Conservation (phyloP, 2,797 vertebrate species). For the Heliangelus exortis region DNA sequence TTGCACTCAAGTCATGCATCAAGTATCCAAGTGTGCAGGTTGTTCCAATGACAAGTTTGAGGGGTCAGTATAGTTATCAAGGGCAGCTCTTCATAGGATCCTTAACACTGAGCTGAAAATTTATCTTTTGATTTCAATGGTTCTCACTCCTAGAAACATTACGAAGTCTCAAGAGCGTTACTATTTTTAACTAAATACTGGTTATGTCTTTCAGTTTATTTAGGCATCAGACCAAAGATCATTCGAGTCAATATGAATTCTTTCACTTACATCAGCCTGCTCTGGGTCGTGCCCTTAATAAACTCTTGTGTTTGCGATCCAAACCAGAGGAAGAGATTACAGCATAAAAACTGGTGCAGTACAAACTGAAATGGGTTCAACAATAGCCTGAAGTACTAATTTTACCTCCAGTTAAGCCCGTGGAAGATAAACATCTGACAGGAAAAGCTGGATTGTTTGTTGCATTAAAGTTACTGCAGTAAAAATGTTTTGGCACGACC, state of each 20-base stretch:
- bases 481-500: neutral
- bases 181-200: conserved; percentile 34
- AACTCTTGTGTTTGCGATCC: neutral
- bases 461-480: rapidly evolving
- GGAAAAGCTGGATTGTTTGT: neutral
- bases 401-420: neutral
- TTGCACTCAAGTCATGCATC: neutral
- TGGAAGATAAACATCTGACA: neutral
- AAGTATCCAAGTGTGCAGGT: neutral
- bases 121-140: conserved; percentile 10
- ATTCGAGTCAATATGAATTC: conserved; percentile 53
- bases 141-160: conserved; percentile 26
- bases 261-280: conserved; percentile 23
- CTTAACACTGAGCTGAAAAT: conserved; percentile 3
- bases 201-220: conserved; percentile 34
- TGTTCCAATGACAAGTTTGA: neutral
- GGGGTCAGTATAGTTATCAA: neutral
- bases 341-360: neutral
- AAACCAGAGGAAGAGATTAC: neutral
- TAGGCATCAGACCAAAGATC: conserved; percentile 50
- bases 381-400: neutral
- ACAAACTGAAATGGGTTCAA: neutral
- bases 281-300: conserved; percentile 34
- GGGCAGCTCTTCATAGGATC: neutral
- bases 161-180: neutral